Evolutionary conservation across 2,113 vertebrate species (phyloP).

Genomic region (Sus scrofa): T2T-Sscrofa CM000817.6:101956001-101956500

Average conservation of each 20-base stretch:
- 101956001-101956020: not conserved
- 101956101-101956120: not conserved
- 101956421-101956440: too few relatives aligned
- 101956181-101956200: too few relatives aligned
- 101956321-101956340: not conserved
- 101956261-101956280: not conserved
- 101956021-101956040: not conserved
- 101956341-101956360: not conserved
- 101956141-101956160: too few relatives aligned
- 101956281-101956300: not conserved
- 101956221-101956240: not conserved
- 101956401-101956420: too few relatives aligned
- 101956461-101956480: too few relatives aligned
- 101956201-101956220: rapidly evolving
- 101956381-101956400: too few relatives aligned
- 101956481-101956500: too few relatives aligned
- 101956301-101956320: not conserved
- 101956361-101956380: too few relatives aligned
- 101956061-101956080: not conserved
- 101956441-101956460: too few relatives aligned
- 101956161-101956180: too few relatives aligned
- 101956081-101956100: rapidly evolving
- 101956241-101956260: not conserved
- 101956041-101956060: not conserved
- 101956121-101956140: not conserved